Conservation (phyloP, 2,797 vertebrate genomes). For the Poeciliopsis turneri region DNA sequence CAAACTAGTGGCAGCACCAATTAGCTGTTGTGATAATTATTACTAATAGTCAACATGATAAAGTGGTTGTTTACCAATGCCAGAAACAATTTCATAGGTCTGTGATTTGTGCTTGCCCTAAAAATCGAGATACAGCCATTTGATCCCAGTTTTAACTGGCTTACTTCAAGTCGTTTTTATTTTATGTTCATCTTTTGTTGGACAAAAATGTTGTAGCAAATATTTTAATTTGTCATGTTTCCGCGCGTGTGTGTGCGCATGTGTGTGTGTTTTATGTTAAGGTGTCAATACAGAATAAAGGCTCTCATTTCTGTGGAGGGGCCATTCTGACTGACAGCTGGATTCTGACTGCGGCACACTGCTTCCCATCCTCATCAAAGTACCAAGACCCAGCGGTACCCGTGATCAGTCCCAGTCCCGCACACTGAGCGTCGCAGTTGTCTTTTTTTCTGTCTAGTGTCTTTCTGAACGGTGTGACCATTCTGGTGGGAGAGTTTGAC, state of each 20-base stretch:
- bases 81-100: too few relatives aligned
- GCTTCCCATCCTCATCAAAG: conserved; percentile 72
- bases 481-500: conserved; percentile 73
- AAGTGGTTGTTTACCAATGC: too few relatives aligned
- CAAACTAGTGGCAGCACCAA: too few relatives aligned
- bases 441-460: conserved; percentile 43
- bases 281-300: conserved; percentile 85
- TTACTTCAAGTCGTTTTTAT: neutral
- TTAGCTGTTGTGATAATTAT: too few relatives aligned
- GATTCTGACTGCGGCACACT: conserved; percentile 90
- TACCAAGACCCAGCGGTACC: conserved; percentile 32
- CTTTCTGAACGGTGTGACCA: conserved; percentile 60
- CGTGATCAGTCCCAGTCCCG: neutral
- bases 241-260: neutral
- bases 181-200: neutral
- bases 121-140: neutral
- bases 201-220: neutral
- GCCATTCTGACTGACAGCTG: conserved; percentile 84
- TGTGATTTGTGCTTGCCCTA: neutral
- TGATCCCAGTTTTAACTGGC: neutral
- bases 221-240: neutral
- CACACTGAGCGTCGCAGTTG: neutral
- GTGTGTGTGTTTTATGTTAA: conserved; percentile 45
- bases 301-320: conserved; percentile 88
- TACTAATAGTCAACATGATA: too few relatives aligned